Base-by-base conservation (phyloP, 1,140 invertebrate genomes). In the Anagrus nilaparvatae region DNA sequence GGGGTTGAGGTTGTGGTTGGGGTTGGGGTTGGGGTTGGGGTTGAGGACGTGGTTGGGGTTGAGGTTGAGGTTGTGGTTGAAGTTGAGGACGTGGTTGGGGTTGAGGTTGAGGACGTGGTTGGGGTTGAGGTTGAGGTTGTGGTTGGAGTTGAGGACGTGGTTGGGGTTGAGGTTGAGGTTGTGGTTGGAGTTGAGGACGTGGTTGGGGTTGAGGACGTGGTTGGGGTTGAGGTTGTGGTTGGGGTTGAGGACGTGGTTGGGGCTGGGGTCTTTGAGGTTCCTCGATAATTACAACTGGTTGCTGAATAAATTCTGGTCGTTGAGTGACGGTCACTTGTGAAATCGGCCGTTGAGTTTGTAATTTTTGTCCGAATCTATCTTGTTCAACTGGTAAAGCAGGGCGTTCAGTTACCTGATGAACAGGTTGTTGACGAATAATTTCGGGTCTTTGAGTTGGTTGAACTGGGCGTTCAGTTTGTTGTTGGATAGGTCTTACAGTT, bases 301-400 rank as follows among this genome's bases (percentile, higher is more conserved):
- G 12, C 4, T 19, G 17, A n/a, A 12, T 7, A n/a, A 3, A 33
- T 32, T 8, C 19, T n/a, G 17, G 18, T n/a, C 13, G 20, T 13
- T 21, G n/a, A 16, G 30, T 41, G 34, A 24, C 14, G 14, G 9
- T 3, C 12, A 23, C 20, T 24, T 36, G 34, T 20, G 6, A 20
- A 9, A 35, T 8, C n/a, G 20, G 20, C 16, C 35, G 19, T 16
- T 30, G 21, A 28, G 27, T 13, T 21, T 23, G 34, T 24, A 18
- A 7, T 19, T 16, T 16, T 17, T 35, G 24, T 20, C 17, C 6
- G n/a, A 10, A 24, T 27, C 35, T 14, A 2, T 4, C 39, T 10
- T 31, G 40, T 13, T 42, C 29, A 14, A 18, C n/a, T 24, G 31
- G 36, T 40, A 16, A 14, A 14, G 23, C 30, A 33, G 37, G 31